Conservation (phyloP, 2,797 vertebrate genomes). For the Manis crassicaudata region DNA sequence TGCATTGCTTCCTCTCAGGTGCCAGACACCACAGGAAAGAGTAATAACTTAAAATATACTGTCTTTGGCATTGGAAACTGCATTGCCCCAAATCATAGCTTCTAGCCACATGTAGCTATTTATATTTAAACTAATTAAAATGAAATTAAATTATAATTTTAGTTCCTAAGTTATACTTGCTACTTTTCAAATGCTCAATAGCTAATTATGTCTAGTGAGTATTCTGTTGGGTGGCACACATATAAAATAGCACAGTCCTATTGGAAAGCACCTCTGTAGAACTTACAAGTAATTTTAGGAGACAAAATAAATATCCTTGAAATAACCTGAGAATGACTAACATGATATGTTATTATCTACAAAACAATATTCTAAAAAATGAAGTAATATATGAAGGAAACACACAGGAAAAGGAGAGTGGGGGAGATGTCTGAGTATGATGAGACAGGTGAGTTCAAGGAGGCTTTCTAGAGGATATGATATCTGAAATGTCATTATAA, state of each 20-base stretch:
- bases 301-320: neutral
- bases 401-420: neutral
- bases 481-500: neutral
- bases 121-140: neutral
- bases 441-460: neutral
- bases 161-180: neutral
- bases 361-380: neutral
- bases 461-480: neutral
- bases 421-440: neutral
- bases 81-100: neutral
- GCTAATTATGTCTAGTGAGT: neutral
- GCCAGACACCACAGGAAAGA: neutral
- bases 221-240: neutral
- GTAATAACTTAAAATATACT: neutral
- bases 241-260: neutral
- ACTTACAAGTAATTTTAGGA: neutral
- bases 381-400: neutral
- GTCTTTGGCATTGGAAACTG: neutral
- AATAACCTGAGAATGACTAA: neutral
- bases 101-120: neutral
- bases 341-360: neutral
- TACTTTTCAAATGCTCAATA: neutral
- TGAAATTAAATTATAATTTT: neutral
- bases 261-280: neutral
- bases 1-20: neutral